phyloP scores from a whole-genome alignment of 1,140 invertebrate species.

The Melanaphis sacchari region DNA sequence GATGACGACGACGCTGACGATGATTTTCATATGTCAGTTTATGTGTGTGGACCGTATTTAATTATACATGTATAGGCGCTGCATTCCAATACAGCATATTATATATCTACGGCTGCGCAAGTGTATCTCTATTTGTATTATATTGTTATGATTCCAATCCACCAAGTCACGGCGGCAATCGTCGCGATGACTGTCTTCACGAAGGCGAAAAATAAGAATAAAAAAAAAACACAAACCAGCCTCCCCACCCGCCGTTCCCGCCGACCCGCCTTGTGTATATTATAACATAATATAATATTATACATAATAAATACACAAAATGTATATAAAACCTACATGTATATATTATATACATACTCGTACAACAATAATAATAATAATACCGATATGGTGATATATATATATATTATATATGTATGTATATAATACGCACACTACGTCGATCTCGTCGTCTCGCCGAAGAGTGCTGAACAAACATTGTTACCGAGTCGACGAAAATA shows the following conservation, averaged over 20 bases:
- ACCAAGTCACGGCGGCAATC: slow-evolving; percentile 44
- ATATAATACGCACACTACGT: neutral
- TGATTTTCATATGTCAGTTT: neutral
- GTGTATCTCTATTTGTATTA: slow-evolving; percentile 50
- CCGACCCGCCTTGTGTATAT: neutral
- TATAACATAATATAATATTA: neutral
- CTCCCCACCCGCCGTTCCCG: neutral
- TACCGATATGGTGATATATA: neutral
- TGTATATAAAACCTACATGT: neutral
- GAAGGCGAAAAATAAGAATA: slow-evolving; percentile 27
- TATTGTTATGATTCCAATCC: slow-evolving; percentile 45
- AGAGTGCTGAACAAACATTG: slow-evolving; percentile 54
- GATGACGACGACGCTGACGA: slow-evolving; percentile 1
- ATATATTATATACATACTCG: too few relatives aligned
- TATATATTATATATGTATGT: too few relatives aligned
- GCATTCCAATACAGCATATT: neutral
- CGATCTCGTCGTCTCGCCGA: slow-evolving; percentile 22
- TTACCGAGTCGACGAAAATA: slow-evolving; percentile 51
- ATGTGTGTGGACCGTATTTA: slow-evolving; percentile 22
- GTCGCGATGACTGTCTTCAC: neutral
- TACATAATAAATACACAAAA: neutral
- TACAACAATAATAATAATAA: too few relatives aligned
- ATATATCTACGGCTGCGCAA: neutral
- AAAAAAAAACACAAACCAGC: slow-evolving; percentile 22
- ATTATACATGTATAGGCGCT: neutral